Conservation (phyloP, 2,113 vertebrate species). For the Gavialis gangeticus region DNA sequence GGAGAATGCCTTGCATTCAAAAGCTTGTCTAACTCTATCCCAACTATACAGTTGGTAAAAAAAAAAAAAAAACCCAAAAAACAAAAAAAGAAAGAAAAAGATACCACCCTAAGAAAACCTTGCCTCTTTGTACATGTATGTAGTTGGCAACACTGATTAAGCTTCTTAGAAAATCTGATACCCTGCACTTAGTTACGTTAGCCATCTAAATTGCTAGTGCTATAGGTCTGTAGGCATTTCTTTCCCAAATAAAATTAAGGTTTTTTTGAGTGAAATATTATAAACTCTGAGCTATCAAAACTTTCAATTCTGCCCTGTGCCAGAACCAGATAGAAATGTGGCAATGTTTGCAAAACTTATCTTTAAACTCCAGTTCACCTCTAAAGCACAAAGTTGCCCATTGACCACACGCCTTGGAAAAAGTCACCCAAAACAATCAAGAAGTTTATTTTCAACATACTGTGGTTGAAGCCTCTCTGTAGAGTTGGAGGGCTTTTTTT, state of each 20-base stretch:
- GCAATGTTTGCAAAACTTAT: neutral
- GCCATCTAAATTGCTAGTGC: rapidly evolving
- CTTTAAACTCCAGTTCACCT: neutral
- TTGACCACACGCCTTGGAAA: neutral
- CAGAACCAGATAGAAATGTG: neutral
- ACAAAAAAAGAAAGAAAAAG: too few species aligned
- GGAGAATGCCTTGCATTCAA: too few species aligned
- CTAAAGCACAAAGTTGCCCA: neutral
- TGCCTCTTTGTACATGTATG: too few species aligned
- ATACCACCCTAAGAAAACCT: too few species aligned
- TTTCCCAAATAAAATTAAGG: neutral
- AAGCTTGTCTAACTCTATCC: too few species aligned
- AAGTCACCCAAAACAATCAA: neutral
- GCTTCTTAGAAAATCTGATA: neutral
- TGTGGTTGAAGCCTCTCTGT: neutral
- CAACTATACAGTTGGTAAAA: too few species aligned
- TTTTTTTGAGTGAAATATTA: neutral
- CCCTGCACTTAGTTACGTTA: neutral
- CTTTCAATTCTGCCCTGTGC: neutral
- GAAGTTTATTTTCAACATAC: neutral
- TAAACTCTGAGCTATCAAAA: constrained; percentile 18
- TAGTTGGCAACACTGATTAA: neutral
- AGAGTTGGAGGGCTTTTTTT: neutral
- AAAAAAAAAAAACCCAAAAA: too few species aligned
- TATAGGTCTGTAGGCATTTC: neutral